Conservation (phyloP, 2,797 vertebrate genomes). For the Muraenolepis orangiensis region DNA sequence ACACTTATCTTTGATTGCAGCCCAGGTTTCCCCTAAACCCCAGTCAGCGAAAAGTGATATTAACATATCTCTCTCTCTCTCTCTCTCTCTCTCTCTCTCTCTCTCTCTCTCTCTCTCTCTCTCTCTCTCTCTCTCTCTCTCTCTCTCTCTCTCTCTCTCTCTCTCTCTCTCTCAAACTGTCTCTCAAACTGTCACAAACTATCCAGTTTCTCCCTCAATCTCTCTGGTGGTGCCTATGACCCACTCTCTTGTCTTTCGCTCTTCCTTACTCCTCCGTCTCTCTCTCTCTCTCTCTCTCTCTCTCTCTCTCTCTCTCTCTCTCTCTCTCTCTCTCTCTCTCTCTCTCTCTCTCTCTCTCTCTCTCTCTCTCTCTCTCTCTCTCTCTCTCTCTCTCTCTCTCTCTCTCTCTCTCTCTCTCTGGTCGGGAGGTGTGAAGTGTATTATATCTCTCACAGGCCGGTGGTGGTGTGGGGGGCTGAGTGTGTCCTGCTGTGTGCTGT, state of each 20-base stretch:
- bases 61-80: background rate
- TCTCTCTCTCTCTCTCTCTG: background rate
- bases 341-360: no score
- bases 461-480: background rate
- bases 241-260: background rate
- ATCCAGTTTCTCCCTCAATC: background rate
- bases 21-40: slow-evolving; percentile 2
- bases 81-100: no score
- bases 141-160: no score
- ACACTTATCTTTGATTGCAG: slow-evolving; percentile 36
- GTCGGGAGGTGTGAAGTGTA: background rate
- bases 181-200: no score
- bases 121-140: background rate
- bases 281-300: background rate
- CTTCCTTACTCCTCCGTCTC: background rate
- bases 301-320: background rate
- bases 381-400: no score
- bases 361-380: no score
- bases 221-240: no score
- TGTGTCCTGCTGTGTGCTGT: background rate
- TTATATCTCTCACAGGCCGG: background rate
- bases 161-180: no score
- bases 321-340: no score
- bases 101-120: background rate
- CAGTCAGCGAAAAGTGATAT: background rate